phyloP scores from a whole-genome alignment of 2,797 vertebrate genomes.

The Ctenopoma multispine region DNA sequence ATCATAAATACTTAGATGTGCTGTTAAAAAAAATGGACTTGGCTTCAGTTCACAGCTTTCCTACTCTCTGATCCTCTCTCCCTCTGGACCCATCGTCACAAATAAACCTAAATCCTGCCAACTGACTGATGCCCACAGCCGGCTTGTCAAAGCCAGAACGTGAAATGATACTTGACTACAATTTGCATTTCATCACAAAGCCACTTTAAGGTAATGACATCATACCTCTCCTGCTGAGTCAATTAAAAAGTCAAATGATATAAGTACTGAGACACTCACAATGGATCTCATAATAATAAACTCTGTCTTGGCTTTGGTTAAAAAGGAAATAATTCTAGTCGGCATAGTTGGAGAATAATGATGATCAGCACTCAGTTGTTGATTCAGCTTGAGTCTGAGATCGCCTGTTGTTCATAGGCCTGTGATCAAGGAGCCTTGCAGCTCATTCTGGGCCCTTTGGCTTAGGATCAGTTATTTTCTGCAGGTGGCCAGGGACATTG shows the following conservation, averaged over 20 bases:
- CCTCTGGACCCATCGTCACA: constrained; percentile 37
- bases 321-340: background rate
- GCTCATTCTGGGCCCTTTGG: constrained; percentile 11
- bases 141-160: constrained; percentile 11
- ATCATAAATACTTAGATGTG: constrained; percentile 40
- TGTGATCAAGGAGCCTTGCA: constrained; percentile 41
- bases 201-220: constrained; percentile 28
- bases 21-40: constrained; percentile 48
- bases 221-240: background rate
- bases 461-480: constrained; percentile 16
- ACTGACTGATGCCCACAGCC: constrained; percentile 23
- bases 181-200: constrained; percentile 45
- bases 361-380: constrained; percentile 4
- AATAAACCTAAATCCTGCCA: constrained; percentile 56
- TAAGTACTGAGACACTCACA: constrained; percentile 1
- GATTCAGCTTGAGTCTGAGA: constrained; percentile 20
- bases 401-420: constrained; percentile 15
- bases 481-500: constrained; percentile 8
- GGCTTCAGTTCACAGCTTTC: constrained; percentile 53
- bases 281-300: constrained; percentile 6
- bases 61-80: constrained; percentile 39
- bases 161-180: constrained; percentile 30
- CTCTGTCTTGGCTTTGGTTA: constrained; percentile 10
- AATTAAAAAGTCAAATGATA: constrained; percentile 31
- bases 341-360: background rate